Evolutionary conservation across 2,888 invertebrate genomes (phyloP).

Genomic region (Rhagonycha lutea): DNA sequence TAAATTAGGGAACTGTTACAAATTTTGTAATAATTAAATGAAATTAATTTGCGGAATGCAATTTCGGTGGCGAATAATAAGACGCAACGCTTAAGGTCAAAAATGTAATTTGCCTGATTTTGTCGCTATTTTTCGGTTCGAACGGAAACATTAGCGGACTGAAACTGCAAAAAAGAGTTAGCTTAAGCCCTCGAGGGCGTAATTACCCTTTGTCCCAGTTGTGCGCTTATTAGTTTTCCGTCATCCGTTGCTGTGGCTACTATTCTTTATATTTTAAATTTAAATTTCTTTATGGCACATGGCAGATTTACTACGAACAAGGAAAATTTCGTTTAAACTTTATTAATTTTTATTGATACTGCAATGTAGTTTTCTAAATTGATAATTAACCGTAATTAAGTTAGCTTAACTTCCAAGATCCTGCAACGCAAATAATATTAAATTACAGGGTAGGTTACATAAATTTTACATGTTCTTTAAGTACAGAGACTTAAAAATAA

Average conservation of each 20-base stretch:
- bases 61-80: conserved; percentile 23
- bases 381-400: neutral
- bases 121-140: conserved; percentile 25
- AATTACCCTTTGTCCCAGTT: conserved; percentile 23
- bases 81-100: conserved; percentile 19
- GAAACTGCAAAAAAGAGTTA: conserved; percentile 26
- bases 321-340: neutral
- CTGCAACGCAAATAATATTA: neutral
- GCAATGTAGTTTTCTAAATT: neutral
- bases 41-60: conserved; percentile 11
- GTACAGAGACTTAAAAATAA: conserved; percentile 3
- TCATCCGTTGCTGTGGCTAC: neutral
- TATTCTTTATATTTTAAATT: conserved; percentile 10
- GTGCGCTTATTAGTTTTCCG: conserved; percentile 20
- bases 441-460: neutral
- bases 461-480: neutral
- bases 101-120: conserved; percentile 27
- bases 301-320: neutral
- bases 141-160: conserved; percentile 25
- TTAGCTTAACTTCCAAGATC: neutral
- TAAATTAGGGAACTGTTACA: neutral
- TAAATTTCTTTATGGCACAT: conserved; percentile 1
- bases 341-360: neutral
- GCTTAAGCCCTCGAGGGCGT: conserved; percentile 17
- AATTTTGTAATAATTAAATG: neutral